Evolutionary conservation across 2,797 vertebrate genomes (phyloP).

Genomic region (Synanceia verrucosa): DNA sequence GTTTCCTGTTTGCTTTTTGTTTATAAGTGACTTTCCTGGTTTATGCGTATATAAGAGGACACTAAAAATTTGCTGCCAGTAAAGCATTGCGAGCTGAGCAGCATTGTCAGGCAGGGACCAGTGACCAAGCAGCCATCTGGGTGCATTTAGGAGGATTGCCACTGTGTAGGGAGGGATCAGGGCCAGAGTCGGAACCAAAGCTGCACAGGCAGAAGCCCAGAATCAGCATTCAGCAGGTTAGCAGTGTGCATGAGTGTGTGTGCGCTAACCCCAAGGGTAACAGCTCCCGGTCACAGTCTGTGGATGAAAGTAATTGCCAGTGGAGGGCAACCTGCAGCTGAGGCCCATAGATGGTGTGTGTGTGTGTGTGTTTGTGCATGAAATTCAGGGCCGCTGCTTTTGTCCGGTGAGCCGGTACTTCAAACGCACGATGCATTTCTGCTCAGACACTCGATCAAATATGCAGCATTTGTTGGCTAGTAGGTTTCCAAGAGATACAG

Average conservation of each 20-base stretch:
- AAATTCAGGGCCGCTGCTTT: slow-evolving; percentile 27
- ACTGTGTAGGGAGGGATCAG: slow-evolving; percentile 68
- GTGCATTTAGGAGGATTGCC: slow-evolving; percentile 76
- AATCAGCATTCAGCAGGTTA: slow-evolving; percentile 72
- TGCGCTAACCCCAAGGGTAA: slow-evolving; percentile 49
- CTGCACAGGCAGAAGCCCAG: slow-evolving; percentile 56
- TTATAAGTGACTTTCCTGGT: slow-evolving; percentile 29
- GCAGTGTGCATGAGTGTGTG: slow-evolving; percentile 12
- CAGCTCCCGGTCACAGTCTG: slow-evolving; percentile 76
- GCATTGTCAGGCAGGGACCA: slow-evolving; percentile 40
- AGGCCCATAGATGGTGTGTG: slow-evolving; percentile 47
- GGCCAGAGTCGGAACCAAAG: slow-evolving; percentile 60
- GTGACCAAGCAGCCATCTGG: slow-evolving; percentile 62
- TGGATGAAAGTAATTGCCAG: slow-evolving; percentile 81
- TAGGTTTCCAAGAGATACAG: not conserved
- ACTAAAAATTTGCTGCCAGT: slow-evolving; percentile 16
- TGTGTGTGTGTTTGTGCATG: slow-evolving; percentile 24
- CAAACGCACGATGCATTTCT: slow-evolving; percentile 10
- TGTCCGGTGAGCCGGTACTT: slow-evolving; percentile 23
- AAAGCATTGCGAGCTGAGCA: slow-evolving; percentile 32
- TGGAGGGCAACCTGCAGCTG: slow-evolving; percentile 77
- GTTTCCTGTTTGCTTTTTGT: slow-evolving; percentile 22
- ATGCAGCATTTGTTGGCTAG: slow-evolving; percentile 4
- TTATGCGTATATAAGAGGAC: slow-evolving; percentile 1
- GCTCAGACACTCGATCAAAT: not conserved